Evolutionary conservation across 2,113 vertebrate species (phyloP).

Genomic region (Chlorodrepanis virens): DNA sequence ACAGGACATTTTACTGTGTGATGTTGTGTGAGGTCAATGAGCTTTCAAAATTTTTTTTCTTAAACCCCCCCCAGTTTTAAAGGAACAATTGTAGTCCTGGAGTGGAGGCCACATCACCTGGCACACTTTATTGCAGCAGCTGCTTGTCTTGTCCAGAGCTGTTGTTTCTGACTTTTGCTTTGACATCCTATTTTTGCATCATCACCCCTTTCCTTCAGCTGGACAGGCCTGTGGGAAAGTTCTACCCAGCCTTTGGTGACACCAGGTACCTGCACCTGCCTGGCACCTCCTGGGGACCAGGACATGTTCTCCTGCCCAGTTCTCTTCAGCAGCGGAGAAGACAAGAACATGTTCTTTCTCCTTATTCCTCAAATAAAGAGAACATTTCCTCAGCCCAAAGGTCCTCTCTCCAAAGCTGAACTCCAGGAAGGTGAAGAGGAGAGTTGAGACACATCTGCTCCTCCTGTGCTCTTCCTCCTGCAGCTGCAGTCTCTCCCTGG

Average conservation of each 20-base stretch:
- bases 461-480: background rate
- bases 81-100: background rate
- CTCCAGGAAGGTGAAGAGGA: background rate
- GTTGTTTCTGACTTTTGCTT: background rate
- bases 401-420: background rate
- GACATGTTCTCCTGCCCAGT: background rate
- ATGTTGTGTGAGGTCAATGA: background rate
- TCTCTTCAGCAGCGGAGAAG: background rate
- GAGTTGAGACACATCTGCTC: background rate
- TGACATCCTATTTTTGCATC: background rate
- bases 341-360: background rate
- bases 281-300: background rate
- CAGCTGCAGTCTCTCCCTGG: background rate
- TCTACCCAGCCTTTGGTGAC: background rate
- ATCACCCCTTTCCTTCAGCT: background rate
- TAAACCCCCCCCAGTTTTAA: fast-evolving
- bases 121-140: background rate
- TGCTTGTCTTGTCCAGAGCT: background rate
- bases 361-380: background rate
- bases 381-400: background rate
- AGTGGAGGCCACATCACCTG: background rate
- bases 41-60: background rate
- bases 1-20: background rate
- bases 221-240: background rate
- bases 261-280: background rate